Conservation (phyloP, 2,888 invertebrate genomes). For the Caprella mutica region DNA sequence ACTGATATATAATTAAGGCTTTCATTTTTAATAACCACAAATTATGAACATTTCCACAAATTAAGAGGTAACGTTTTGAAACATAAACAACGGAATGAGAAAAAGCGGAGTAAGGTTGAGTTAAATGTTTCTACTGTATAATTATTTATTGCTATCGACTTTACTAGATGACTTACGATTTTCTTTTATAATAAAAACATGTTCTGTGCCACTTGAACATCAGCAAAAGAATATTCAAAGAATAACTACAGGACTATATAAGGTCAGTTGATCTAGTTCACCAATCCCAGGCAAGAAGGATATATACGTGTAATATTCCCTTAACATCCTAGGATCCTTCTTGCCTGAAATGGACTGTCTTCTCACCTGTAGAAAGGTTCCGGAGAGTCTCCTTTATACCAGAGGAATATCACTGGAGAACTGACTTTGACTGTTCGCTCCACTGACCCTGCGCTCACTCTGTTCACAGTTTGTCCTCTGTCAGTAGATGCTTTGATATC, state of each 20-base stretch:
- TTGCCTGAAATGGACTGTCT: no score
- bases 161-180: no score
- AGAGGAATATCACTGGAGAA: constrained; percentile 7
- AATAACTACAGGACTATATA: not conserved
- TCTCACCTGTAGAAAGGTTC: constrained; percentile 12
- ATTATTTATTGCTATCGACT: no score
- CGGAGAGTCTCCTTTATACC: constrained; percentile 12
- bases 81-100: not conserved
- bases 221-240: not conserved
- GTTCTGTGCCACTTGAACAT: not conserved
- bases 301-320: no score
- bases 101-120: not conserved
- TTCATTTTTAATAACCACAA: not conserved
- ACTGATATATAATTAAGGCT: no score
- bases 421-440: not conserved
- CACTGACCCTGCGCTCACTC: not conserved
- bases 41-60: not conserved
- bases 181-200: no score
- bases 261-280: not conserved
- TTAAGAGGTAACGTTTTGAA: not conserved
- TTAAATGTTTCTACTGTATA: not conserved
- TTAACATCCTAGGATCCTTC: no score
- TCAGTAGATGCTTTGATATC: not conserved
- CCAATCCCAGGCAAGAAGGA: no score
- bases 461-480: not conserved